Evolutionary conservation across 2,113 vertebrate species (phyloP), one percentile per base, ranked within the genome.

Genomic region (Gopherus flavomarginatus): DNA sequence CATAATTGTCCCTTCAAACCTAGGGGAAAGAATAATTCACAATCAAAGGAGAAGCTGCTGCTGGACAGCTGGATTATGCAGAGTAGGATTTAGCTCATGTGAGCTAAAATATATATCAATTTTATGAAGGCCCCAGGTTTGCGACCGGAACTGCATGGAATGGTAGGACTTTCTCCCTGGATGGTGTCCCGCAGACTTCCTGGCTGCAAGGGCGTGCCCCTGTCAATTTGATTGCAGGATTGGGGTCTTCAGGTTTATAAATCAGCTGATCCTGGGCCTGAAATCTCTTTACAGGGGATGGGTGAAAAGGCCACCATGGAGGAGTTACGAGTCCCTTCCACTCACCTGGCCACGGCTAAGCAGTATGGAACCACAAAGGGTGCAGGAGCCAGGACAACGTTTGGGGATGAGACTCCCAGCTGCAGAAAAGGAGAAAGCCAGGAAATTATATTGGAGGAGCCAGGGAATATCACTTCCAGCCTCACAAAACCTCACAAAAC

Each of bases 151-250:
- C 35, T 26, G 4, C 11, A 0, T 2, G 54, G 88, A 44, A 47
- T 14, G 88, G 54, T 65, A 47, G 22, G 13, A 50, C 50, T 24
- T 24, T 0, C 1, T 21, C 38, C 82, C 77, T 85, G 3, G 1
- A 3, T 8, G 19, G 24, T 7, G 0, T 80, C 80, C n/a, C 3
- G 16, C 16, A 42, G 11, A 79, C 52, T 72, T 1, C 19, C 3
- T 2, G 1, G 19, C 1, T 12, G 38, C 82, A 49, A 52, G 82
- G 78, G 29, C 62, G 12, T 3, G 24, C 19, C n/a, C 50, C 21
- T 8, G 50, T n/a, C 78, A 78, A n/a, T 31, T 1, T 0, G 3
- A 14, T 56, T 6, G 78, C 29, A 11, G 82, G 84, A 3, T 0
- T 2, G 35, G 56, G 31, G 62, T 77, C 31, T 56, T 29, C 38